These are phyloP conservation scores for Erebia aethiops DNA, from an alignment of 2,888 invertebrate species.

Conservation along the genomic window DNA sequence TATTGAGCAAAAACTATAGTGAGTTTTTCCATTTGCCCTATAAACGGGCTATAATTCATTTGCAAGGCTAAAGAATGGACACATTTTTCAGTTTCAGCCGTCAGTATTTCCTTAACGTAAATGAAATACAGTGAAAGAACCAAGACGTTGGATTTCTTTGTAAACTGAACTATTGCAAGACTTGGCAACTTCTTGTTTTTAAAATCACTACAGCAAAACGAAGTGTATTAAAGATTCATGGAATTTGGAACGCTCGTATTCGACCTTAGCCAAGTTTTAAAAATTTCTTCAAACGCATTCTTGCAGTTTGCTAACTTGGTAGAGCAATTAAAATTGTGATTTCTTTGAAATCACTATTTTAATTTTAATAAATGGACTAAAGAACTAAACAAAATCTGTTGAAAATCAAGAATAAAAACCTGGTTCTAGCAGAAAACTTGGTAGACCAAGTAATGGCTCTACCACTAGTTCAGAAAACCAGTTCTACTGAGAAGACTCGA, in stretches of 20 bases:
- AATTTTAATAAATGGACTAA: too few relatives aligned
- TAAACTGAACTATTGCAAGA: neutral
- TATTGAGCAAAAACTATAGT: too few relatives aligned
- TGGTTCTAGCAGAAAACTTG: too few relatives aligned
- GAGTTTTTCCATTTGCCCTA: too few relatives aligned
- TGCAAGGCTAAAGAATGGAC: neutral
- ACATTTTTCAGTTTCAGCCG: neutral
- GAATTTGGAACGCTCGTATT: neutral
- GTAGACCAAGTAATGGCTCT: too few relatives aligned
- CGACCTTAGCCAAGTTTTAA: neutral
- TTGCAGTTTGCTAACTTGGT: neutral
- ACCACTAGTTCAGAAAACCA: too few relatives aligned
- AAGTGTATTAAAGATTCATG: neutral
- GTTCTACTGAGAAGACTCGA: too few relatives aligned
- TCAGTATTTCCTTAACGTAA: neutral
- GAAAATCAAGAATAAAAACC: too few relatives aligned
- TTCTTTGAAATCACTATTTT: too few relatives aligned
- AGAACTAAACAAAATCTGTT: too few relatives aligned
- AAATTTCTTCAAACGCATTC: neutral
- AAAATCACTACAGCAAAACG: neutral
- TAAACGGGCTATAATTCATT: neutral
- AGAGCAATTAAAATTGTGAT: too few relatives aligned
- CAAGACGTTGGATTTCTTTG: neutral
- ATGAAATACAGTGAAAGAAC: neutral
- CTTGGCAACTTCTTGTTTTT: slow-evolving; percentile 3